These are phyloP conservation scores for Dicaeum eximium DNA, from an alignment of 2,113 vertebrate genomes.

Conservation along the genomic window DNA sequence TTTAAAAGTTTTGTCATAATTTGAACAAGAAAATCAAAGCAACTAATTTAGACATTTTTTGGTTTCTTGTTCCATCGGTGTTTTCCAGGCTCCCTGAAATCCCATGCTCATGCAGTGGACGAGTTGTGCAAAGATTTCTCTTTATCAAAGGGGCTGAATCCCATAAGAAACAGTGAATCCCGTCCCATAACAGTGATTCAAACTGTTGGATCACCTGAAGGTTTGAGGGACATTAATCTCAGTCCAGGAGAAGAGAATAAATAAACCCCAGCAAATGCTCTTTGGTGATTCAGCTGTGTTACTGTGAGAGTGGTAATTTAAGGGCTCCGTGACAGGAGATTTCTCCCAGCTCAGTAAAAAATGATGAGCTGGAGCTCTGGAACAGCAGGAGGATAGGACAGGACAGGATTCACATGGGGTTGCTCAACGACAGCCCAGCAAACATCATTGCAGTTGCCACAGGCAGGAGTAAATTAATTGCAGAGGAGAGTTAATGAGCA, in stretches of 20 bases:
- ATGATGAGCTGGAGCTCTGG: background rate
- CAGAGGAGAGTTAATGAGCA: background rate
- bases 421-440: background rate
- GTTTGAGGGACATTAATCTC: background rate
- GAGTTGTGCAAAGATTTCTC: background rate
- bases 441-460: background rate
- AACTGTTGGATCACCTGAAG: background rate
- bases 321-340: background rate
- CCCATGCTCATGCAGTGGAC: rapidly evolving
- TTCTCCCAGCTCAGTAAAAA: background rate
- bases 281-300: background rate
- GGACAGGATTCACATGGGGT: background rate
- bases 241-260: background rate
- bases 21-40: background rate
- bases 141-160: background rate
- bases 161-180: background rate
- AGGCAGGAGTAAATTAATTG: background rate
- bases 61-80: rapidly evolving
- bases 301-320: background rate
- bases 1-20: background rate
- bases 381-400: background rate
- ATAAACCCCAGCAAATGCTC: background rate
- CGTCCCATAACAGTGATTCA: background rate
- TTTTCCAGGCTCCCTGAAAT: background rate
- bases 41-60: background rate